Base-by-base conservation (phyloP, 2,797 vertebrate species). In the Lepidocolaptes lacrymiger region DNA sequence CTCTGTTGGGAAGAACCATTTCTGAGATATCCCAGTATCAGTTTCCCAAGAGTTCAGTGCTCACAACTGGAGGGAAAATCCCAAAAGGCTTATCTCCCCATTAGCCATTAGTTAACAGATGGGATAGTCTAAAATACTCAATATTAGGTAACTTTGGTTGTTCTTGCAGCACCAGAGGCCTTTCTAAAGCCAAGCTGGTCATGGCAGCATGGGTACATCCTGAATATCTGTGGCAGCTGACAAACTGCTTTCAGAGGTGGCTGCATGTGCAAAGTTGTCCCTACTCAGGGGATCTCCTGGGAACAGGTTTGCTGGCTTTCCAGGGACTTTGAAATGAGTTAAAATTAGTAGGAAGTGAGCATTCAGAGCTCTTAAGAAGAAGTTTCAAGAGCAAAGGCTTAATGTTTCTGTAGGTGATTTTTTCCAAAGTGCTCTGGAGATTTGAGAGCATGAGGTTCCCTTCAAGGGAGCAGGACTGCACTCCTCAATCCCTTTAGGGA, bases 1-100 rank as follows among this genome's bases (percentile, higher is more conserved):
- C 17, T 0, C 0, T 26, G 9, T 2, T 66, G 51, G n/a, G 34
- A 10, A 59, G 20, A 59, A 67, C 23, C 1, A 43, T 63, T 88
- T 63, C 61, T 1, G 2, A 80, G 14, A 32, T 41, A 26, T n/a
- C 39, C 36, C 36, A 83, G 15, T 13, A 28, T 15, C 0, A 0
- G 3, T n/a, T 39, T 80, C 44, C 6, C 28, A 23, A 23, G 30
- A 80, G 3, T 27, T 67, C 3, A 7, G 39, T 48, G 51, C 13
- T 41, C 20, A 26, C 1, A 59, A 27, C 22, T 52, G 36, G 14
- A 67, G 22, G 24, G 8, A 37, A 74, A 95, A 62, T 4, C 1
- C 13, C 13, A 59, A 74, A 80, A 84, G 32, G 5, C 17, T 73
- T 51, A 6, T 64, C 23, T 85, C 17, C 16, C 41, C 41, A 30